These are phyloP conservation scores for Sarcophaga subvicina DNA, from an alignment of 2,888 invertebrate genomes.

Conservation along the genomic window DNA sequence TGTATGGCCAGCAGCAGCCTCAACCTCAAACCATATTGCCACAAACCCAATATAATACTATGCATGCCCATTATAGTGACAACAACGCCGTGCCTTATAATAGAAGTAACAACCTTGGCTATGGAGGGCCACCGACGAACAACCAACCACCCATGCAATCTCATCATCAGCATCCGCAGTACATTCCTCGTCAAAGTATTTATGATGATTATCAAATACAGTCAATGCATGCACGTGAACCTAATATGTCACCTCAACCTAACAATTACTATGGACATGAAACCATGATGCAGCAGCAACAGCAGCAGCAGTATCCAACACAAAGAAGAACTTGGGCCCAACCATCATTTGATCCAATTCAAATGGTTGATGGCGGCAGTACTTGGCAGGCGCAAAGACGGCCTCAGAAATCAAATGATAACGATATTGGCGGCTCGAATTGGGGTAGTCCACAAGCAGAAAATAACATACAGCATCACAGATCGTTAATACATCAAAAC, in stretches of 20 bases:
- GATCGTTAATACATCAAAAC: constrained; percentile 81
- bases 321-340: constrained; percentile 88
- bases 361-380: constrained; percentile 80
- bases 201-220: constrained; percentile 82
- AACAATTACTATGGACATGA: constrained; percentile 91
- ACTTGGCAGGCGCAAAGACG: constrained; percentile 80
- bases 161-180: constrained; percentile 81
- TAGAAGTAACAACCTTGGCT: constrained; percentile 74
- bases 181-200: constrained; percentile 81
- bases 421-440: constrained; percentile 79
- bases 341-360: constrained; percentile 79
- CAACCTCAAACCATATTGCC: constrained; percentile 65
- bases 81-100: constrained; percentile 79
- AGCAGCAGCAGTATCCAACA: constrained; percentile 72
- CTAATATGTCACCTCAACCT: constrained; percentile 79
- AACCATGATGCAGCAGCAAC: constrained; percentile 82
- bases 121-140: constrained; percentile 68
- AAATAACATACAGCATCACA: constrained; percentile 64
- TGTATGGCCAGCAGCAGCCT: constrained; percentile 82
- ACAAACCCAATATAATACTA: constrained; percentile 65
- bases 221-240: constrained; percentile 74
- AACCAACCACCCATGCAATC: constrained; percentile 72
- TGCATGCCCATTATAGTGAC: constrained; percentile 72
- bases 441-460: constrained; percentile 74
- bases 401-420: constrained; percentile 71